phyloP scores from a whole-genome alignment of 2,113 vertebrate species.

The Lipotes vexillifer region DNA sequence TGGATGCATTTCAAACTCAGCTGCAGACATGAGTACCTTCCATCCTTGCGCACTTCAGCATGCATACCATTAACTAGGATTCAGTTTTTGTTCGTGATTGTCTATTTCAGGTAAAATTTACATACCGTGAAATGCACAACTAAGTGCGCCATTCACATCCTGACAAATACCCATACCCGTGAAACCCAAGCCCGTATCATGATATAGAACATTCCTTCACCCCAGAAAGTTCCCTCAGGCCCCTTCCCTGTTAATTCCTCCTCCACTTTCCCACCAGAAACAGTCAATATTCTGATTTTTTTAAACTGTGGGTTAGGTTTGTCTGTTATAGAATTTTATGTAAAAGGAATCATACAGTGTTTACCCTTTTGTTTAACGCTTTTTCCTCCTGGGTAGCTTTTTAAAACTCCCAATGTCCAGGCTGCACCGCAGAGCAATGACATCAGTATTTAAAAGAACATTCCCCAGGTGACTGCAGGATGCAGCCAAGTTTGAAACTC shows the following conservation, averaged over 20 bases:
- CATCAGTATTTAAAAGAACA: background rate
- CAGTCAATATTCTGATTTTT: background rate
- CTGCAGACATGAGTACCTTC: background rate
- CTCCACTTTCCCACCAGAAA: background rate
- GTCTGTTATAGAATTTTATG: background rate
- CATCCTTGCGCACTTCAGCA: background rate
- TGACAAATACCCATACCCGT: background rate
- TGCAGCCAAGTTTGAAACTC: background rate
- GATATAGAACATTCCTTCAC: background rate
- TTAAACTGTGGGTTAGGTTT: background rate
- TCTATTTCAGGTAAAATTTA: background rate
- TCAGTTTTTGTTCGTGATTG: background rate
- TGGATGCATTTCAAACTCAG: background rate
- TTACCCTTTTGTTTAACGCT: background rate
- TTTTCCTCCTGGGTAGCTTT: background rate
- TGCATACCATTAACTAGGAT: background rate
- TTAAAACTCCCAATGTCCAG: background rate
- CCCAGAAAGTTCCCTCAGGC: background rate
- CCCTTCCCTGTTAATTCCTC: background rate
- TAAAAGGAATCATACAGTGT: no score
- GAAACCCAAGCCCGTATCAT: background rate
- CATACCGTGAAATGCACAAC: background rate
- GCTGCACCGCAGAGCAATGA: background rate
- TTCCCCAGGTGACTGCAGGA: background rate
- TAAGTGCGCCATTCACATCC: background rate